Base-by-base conservation (phyloP, 2,797 vertebrate genomes). In the Setipinna tenuifilis region DNA sequence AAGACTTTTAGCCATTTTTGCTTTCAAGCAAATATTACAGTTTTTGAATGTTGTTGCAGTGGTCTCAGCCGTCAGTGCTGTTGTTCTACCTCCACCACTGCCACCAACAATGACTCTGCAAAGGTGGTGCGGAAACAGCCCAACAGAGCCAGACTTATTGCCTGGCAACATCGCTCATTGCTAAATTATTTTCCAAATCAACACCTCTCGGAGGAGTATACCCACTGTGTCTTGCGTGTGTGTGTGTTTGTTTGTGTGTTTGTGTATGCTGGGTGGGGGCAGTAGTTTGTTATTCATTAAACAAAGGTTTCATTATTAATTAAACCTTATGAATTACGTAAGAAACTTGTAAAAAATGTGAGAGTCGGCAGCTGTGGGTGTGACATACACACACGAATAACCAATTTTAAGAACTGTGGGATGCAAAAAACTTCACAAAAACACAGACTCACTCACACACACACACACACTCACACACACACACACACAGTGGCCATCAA, bases 401-500 rank as follows among this genome's bases (percentile, higher is more conserved):
- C 28, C 68, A 25, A 17, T 19, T 12, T 25, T 87, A 90, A 90
- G 87, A 78, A 89, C 87, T 65, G 35, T 41, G 5, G 35, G 35
- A 85, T 71, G 58, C 35, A 48, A 25, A 28, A 31, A 41, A 58
- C 41, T 82, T 21, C 84, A 82, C 48, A 82, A 41, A 85, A 35
- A 85, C 81, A 54, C 59, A 65, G 28, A 14, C 2, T 59, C 21
- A 75, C 50, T 83, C 41, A 85, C 84, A 82, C 46, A 82, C 58
- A 85, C 58, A 85, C 80, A 50, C 58, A 62, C 48, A 12, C 2
- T 59, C 21, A 75, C 44, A 14, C 44, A 78, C 35, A 78, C 6
- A 78, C 31, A 75, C 28, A 19, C 89, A 85, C 89, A 75, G 85
- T 81, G 78, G 87, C 68, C 12, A 81, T 87, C 85, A 84, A 0